Percentiles rank a stretch among this genome's conserved stretches.
Conservation (phyloP, 2,888 invertebrate species). For the Troilus luridus region DNA sequence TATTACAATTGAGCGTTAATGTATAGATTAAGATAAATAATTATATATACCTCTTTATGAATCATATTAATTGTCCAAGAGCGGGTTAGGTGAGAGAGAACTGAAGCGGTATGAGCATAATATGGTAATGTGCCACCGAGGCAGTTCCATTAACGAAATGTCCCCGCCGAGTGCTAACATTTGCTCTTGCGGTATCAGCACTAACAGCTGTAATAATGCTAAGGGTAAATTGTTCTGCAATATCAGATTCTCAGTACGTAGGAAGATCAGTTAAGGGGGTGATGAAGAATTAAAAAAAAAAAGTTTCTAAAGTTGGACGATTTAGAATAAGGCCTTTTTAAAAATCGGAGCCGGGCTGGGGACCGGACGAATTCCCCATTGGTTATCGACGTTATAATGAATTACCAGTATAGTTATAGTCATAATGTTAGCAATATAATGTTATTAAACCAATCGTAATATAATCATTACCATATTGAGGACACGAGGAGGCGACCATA, state of each 20-base stretch:
- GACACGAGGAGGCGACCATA: too few species aligned
- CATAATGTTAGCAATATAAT: too few species aligned
- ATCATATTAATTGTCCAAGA: not conserved
- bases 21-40: not conserved
- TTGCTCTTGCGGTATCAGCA: not conserved
- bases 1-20: not conserved
- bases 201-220: not conserved
- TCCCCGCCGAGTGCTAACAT: not conserved
- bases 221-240: not conserved
- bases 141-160: not conserved
- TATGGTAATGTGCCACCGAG: not conserved
- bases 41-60: not conserved
- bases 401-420: too few species aligned
- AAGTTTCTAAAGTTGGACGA: too few species aligned
- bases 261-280: not conserved
- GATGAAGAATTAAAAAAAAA: not conserved
- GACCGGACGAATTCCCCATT: too few species aligned
- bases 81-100: not conserved
- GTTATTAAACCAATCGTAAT: too few species aligned
- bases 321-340: too few species aligned
- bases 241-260: not conserved
- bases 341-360: too few species aligned
- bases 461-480: too few species aligned
- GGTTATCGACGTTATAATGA: too few species aligned
- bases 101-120: not conserved